Conservation (phyloP, 2,797 vertebrate species). For the Miichthys miiuy region DNA sequence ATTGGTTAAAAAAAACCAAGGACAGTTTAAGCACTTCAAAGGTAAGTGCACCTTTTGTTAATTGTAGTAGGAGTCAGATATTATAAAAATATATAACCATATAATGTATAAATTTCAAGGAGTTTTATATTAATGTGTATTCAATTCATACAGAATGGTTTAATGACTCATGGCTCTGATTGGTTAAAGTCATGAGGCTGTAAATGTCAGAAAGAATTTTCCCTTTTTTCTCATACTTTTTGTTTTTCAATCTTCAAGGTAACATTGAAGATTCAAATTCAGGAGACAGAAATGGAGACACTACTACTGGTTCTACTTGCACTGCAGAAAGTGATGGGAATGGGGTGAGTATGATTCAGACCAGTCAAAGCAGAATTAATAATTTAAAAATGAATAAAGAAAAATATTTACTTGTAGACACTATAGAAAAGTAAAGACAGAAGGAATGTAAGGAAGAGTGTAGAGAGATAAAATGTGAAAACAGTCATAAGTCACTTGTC, state of each 20-base stretch:
- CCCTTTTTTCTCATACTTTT: background rate
- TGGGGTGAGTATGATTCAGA: conserved; percentile 69
- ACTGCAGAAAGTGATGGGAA: conserved; percentile 70
- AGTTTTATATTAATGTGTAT: background rate
- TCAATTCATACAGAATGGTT: background rate
- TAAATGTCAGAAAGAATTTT: background rate
- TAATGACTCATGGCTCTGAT: background rate
- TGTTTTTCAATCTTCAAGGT: background rate
- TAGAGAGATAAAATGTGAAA: background rate
- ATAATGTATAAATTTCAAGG: too few species aligned
- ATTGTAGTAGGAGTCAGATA: background rate
- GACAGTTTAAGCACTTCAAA: conserved; percentile 38
- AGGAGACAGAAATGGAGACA: conserved; percentile 65
- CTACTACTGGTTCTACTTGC: conserved; percentile 75
- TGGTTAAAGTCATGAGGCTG: background rate
- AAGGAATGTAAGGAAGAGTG: background rate
- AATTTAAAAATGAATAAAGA: too few species aligned
- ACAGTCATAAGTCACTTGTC: background rate
- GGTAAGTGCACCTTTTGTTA: conserved; percentile 54
- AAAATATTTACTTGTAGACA: background rate
- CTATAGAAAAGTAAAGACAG: fast-evolving
- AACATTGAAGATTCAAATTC: background rate
- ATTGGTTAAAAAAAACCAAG: conserved; percentile 1
- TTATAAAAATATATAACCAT: background rate
- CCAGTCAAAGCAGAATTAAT: background rate